Base-by-base conservation (phyloP, 2,113 vertebrate species). In the Rhadina sibilatrix region DNA sequence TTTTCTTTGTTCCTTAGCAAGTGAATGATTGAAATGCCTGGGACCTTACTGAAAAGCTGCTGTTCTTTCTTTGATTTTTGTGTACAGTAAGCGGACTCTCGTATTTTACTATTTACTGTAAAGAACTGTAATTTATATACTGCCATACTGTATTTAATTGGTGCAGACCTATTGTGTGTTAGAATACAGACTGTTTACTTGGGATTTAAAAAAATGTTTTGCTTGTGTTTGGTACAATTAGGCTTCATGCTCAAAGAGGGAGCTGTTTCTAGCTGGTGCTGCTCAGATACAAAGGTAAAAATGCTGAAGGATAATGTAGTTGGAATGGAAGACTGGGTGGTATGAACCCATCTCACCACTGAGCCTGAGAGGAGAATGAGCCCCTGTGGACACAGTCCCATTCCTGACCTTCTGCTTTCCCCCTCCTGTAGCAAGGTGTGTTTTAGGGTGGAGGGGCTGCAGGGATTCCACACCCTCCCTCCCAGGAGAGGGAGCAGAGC, bases 101-200 rank as follows among this genome's bases (percentile, higher is more conserved):
- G 95, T 98, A 98, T 99, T 99, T 98, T 97, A 96, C 98, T 98
- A 98, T 98, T 98, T 98, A 98, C 98, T 99, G 99, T 99, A 99
- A 98, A 99, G 98, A 98, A 98, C 97, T 99, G 99, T 99, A 99
- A 98, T 99, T 99, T 99, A 99, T 99, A 98, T 97, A 98, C 97
- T 97, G 97, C 94, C 97, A 97, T 97, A 97, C 97, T 98, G 98
- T 99, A 98, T 99, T 98, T 98, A 98, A 98, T 98, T 98, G 98
- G 98, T 99, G 99, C 98, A 98, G 98, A 97, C 90, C 80, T 94
- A 79, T 87, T 95, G 98, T 99, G 98, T 99, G 98, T 98, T 98
- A 99, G 98, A 99, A 99, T 99, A 99, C 97, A 99, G 98, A 99
- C 97, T 96, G 97, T 99, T 98, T 98, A 98, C 97, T 97, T 97